These are phyloP conservation scores for Hydractinia symbiolongicarpus DNA, from an alignment of 30 jellyfish, hydroid and myxozoan species.

Conservation along the genomic window DNA sequence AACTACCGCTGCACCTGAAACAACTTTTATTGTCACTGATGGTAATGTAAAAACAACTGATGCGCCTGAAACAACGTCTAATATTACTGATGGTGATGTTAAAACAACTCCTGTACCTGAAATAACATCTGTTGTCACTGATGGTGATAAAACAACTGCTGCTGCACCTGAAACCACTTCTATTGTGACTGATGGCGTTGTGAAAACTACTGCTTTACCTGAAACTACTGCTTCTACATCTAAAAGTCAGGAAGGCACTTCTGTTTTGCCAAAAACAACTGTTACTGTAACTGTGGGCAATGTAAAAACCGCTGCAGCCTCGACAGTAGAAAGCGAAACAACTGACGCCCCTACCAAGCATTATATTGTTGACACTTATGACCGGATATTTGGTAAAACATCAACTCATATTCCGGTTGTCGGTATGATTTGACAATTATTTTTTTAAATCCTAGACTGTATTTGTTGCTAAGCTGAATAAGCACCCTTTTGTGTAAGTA, in stretches of 20 bases:
- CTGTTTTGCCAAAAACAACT: neutral
- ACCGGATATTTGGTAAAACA: no score
- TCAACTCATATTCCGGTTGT: no score
- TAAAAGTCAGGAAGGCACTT: neutral
- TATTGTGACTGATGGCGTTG: no score
- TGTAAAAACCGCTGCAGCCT: neutral
- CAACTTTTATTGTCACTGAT: neutral
- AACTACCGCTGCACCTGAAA: constrained; percentile 12
- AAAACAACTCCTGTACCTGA: neutral
- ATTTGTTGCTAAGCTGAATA: no score
- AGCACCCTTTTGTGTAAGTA: no score
- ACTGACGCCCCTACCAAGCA: neutral
- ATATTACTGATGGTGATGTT: neutral
- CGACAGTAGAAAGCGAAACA: neutral
- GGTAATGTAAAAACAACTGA: neutral
- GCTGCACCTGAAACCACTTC: no score
- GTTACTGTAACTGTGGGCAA: neutral
- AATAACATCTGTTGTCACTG: neutral
- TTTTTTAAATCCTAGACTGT: no score
- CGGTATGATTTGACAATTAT: no score
- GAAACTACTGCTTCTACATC: neutral
- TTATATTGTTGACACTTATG: neutral
- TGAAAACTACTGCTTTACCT: constrained; percentile 8
- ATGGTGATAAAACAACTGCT: no score
- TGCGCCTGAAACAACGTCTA: neutral